Base-by-base conservation (phyloP, 1,140 invertebrate species). In the Atta colombica region DNA sequence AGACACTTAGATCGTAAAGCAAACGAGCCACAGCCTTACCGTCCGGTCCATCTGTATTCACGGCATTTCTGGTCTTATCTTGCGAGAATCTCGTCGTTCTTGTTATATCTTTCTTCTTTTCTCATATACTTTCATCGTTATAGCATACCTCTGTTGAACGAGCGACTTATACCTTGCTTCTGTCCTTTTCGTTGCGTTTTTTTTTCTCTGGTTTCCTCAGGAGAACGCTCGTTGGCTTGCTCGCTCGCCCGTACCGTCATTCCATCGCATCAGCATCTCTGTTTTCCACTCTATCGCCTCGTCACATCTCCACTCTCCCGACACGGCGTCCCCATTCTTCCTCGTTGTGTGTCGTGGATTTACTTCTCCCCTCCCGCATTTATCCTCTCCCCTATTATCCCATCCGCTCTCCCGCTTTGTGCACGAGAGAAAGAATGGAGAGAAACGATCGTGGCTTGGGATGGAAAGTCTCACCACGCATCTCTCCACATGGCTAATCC, bases 21-120 rank as follows among this genome's bases (percentile, higher is more conserved):
- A 88, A 90, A 90, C 84, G 90, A 86, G 77, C 55, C 58, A 81
- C 35, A 12, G 55, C 88, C 89, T 93, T 94, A 94, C 93, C 92
- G 85, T 65, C 49, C 25, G 77, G 91, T 93, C 93, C 93, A 94
- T 94, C 93, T 94, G 93, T 93, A 93, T 93, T 93, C 92, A 93
- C 92, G 65, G 88, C 89, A 86, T 91, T 91, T 88, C 87, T 87
- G 77, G 77, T 91, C 93, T 75, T 93, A 93, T 93, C 93, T 90
- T 55, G 68, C 78, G 71, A 69, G 75, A 55, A n/a, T 78, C 35
- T 78, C 35, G 45, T 66, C 72, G 25, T 25, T 3, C 3, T 21
- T 53, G 45, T 39, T 18, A 35, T 39, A 2, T 18, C 25, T 16
- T 18, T 21, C 51, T 66, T 49, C 68, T 68, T 75, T 55, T 72